Percentiles rank a stretch among this genome's conserved stretches.
Conservation (phyloP, 2,888 invertebrate species). For the Rotaria macrura region DNA sequence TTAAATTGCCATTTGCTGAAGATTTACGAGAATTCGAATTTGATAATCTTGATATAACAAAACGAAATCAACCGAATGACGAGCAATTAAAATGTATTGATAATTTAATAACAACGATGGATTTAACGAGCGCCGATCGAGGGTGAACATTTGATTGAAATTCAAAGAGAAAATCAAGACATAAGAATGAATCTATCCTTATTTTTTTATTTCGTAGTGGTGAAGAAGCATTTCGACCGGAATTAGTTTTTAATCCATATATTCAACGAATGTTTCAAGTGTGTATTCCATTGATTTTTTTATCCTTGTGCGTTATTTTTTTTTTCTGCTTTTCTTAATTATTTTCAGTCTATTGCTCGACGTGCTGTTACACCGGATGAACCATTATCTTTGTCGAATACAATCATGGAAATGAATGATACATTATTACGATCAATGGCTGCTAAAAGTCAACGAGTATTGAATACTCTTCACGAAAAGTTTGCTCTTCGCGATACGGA, state of each 20-base stretch:
- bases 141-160: not conserved
- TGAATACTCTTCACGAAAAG: not conserved
- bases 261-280: conserved; percentile 47
- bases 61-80: conserved; percentile 35
- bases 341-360: conserved; percentile 18
- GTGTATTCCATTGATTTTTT: no score
- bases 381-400: conserved; percentile 26
- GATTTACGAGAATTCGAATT: conserved; percentile 62
- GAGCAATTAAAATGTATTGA: conserved; percentile 59
- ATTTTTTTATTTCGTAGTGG: no score
- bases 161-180: not conserved
- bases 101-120: conserved; percentile 60
- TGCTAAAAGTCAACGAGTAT: not conserved
- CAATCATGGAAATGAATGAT: conserved; percentile 15
- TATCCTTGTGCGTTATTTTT: not conserved
- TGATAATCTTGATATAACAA: conserved; percentile 53
- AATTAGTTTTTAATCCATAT: conserved; percentile 47
- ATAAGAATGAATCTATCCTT: not conserved
- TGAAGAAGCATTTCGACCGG: conserved; percentile 43
- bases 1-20: conserved; percentile 60
- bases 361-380: conserved; percentile 26
- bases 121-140: conserved; percentile 50
- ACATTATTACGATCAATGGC: not conserved
- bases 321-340: no score
- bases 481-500: not conserved